Conservation (phyloP, 2,888 invertebrate genomes). For the Carabus problematicus region DNA sequence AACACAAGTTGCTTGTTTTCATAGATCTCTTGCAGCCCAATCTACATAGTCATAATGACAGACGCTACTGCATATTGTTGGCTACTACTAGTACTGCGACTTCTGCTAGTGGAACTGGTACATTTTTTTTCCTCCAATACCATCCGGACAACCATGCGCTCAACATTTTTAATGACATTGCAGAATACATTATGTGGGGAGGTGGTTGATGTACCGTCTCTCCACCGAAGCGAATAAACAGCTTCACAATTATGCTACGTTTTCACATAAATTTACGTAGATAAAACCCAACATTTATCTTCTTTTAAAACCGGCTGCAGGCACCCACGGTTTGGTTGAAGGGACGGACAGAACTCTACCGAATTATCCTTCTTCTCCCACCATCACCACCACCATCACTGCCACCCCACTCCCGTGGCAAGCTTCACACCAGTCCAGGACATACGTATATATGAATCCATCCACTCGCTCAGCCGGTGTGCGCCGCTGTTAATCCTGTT, state of each 20-base stretch:
- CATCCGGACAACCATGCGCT: constrained; percentile 1
- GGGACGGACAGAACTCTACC: too few relatives aligned
- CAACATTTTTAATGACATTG: constrained; percentile 42
- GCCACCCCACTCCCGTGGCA: not conserved
- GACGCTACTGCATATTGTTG: too few relatives aligned
- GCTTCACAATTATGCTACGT: constrained; percentile 57
- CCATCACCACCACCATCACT: not conserved
- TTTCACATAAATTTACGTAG: constrained; percentile 58
- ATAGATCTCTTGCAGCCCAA: too few relatives aligned
- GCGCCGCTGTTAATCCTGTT: constrained; percentile 11
- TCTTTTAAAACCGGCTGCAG: constrained; percentile 55
- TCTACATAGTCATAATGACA: too few relatives aligned
- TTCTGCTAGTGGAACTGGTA: too few relatives aligned
- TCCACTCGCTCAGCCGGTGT: not conserved
- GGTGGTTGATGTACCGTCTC: constrained; percentile 43
- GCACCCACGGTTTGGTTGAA: not conserved
- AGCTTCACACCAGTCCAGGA: constrained; percentile 1
- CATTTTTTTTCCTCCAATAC: too few relatives aligned
- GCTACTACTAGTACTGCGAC: too few relatives aligned
- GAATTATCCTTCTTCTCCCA: not conserved
- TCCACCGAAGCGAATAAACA: constrained; percentile 56
- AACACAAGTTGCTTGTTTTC: too few relatives aligned
- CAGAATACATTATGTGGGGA: constrained; percentile 36
- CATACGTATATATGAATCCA: not conserved
- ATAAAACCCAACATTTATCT: constrained; percentile 60